Evolutionary conservation across 2,888 invertebrate species (phyloP), one percentile per base, ranked within the genome.

Genomic region (Petrolisthes cinctipes): DNA sequence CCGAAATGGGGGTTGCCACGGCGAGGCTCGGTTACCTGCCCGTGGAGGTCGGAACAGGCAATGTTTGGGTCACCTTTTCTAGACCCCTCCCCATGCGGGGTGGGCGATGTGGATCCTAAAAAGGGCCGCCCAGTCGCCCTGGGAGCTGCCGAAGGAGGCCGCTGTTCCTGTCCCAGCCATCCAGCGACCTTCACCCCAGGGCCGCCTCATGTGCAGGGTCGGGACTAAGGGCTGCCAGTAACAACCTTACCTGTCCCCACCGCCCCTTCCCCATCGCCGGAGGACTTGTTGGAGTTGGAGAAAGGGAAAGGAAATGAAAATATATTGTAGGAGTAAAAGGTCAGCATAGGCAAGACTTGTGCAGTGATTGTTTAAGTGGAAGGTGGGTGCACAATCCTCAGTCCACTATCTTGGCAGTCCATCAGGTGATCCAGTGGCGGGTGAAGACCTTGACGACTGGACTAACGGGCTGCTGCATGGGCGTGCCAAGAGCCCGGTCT

Each of bases 191-290:
- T 53, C 53, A 14, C 51, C 53, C 37, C 79, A 54, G 3, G 20
- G 80, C 53, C 80, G 53, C 5, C 56, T 9, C 53, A 56, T 53
- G 54, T 80, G 80, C 80, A 56, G 80, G 54, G 4, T 80, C 80
- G 14, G 17, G 80, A 75, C 75, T 75, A 75, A 37, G 37, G 37
- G 37, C 37, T 37, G 37, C 37, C 75, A 75, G 75, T 75, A 37
- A 20, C 20, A n/a, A 75, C 75, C 75, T n/a, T 20, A 11, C 11
- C 75, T 20, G 11, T 1, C 20, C 37, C 53, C 80, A 53, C 11
- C 37, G 80, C 80, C 80, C 17, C 53, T 80, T 9, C 80, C 56
- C 80, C 80, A 80, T 11, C 80, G 37, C 80, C 56, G 56, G 53
- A 54, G 80, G 1, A 80, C 54, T 5, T 9, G 53, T 37, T 37